Evolutionary conservation across 1,140 invertebrate genomes (phyloP).

Genomic region (Dendrolimus punctatus): DNA sequence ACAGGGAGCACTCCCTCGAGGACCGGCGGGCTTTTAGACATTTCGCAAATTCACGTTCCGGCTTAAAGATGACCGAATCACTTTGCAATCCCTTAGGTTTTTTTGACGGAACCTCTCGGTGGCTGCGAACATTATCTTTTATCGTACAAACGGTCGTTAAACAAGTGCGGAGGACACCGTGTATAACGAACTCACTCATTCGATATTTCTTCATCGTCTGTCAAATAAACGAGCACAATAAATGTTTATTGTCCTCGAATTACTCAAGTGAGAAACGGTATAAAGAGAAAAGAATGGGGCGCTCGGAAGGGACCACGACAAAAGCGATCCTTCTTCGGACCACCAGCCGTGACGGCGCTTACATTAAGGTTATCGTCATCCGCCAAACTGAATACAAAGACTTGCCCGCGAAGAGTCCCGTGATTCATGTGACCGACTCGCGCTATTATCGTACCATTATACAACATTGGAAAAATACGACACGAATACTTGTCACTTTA

Average conservation of each 20-base stretch:
- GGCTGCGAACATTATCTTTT: conserved; percentile 18
- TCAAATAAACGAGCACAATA: conserved; percentile 65
- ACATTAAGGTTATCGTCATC: conserved; percentile 69
- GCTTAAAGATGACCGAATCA: conserved; percentile 29
- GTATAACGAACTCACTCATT: conserved; percentile 51
- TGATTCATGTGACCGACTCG: conserved; percentile 58
- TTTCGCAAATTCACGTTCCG: conserved; percentile 39
- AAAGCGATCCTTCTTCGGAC: conserved; percentile 67
- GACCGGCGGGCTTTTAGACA: conserved; percentile 29
- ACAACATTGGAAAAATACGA: conserved; percentile 35
- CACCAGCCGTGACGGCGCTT: conserved; percentile 65
- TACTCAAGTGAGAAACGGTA: conserved; percentile 68
- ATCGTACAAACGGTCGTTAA: conserved; percentile 22
- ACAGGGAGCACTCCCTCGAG: conserved; percentile 15
- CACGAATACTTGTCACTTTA: conserved; percentile 18
- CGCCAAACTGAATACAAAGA: conserved; percentile 66
- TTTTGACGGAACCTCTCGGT: conserved; percentile 9
- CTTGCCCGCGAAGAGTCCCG: conserved; percentile 44
- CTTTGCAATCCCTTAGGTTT: conserved; percentile 24
- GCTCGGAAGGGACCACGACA: conserved; percentile 61
- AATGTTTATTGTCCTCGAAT: conserved; percentile 68
- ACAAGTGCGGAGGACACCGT: conserved; percentile 23
- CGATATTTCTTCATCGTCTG: conserved; percentile 62
- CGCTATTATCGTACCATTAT: conserved; percentile 49
- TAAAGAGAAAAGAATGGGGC: conserved; percentile 65